A percentile compares a stretch with the other conserved stretches of the same genome.
Evolutionary conservation across 2,797 vertebrate species (phyloP).

Genomic region (Clarias pachynema): DNA sequence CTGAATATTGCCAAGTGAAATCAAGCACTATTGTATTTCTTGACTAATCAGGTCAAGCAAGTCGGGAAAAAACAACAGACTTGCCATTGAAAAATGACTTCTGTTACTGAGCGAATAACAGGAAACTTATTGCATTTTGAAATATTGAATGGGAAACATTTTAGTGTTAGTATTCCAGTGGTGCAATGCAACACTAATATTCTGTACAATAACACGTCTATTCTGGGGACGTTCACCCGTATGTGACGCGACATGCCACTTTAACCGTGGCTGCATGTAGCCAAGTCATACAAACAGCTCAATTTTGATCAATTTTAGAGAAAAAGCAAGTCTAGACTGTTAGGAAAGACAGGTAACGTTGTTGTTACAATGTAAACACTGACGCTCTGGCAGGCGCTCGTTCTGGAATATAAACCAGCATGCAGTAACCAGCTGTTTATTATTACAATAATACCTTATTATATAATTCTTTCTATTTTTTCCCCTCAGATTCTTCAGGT

Average conservation of each 20-base stretch:
- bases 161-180: background rate
- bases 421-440: no score
- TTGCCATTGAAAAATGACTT: no score
- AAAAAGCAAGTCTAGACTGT: no score
- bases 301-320: background rate
- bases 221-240: background rate
- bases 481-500: background rate
- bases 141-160: background rate
- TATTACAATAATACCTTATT: background rate
- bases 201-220: background rate
- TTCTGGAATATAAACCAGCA: background rate
- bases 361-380: background rate
- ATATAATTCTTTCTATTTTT: background rate
- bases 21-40: background rate
- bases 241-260: background rate
- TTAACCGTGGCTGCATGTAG: background rate
- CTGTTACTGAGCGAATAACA: background rate
- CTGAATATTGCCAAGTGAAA: background rate
- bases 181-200: background rate
- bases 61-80: background rate
- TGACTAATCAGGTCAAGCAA: background rate
- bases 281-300: background rate
- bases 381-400: background rate
- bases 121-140: background rate
- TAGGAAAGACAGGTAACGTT: no score